Evolutionary conservation across 2,113 vertebrate genomes (phyloP), one percentile per base, ranked within the genome.

Genomic region (Chamaetylas fuelleborni): DNA sequence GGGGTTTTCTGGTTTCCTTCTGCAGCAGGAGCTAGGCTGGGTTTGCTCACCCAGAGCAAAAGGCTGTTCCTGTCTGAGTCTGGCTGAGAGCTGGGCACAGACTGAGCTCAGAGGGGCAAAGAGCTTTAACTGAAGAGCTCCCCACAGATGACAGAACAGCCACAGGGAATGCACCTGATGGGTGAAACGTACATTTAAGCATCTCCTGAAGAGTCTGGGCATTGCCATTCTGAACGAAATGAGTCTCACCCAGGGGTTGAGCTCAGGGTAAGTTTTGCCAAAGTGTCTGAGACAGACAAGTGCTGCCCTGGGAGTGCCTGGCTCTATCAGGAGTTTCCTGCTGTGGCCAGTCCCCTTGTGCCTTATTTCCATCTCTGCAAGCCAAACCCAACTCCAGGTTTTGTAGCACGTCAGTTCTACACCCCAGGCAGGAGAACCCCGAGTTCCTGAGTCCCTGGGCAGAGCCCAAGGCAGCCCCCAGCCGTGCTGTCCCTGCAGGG

Each of bases 401-500:
- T 17, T 19, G 12, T 54, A 9, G 1, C 25, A 8, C 45, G 5
- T 34, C 20, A 25, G 5, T 5, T n/a, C 78, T 11, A 12, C 24
- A 3, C 58, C 12, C 34, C 40, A 8, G 26, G 45, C 78, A 23
- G 72, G 43, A 58, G 2, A 28, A 22, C 47, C 7, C 29, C 5
- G 18, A 18, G 29, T 5, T 23, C 29, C 65, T 31, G 66, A 0
- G 40, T 3, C 40, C 71, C 67, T 8, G 29, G 60, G 72, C 28
- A 26, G 28, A 8, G 0, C 11, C 47, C 5, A 3, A 4, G 1
- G 31, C 18, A 25, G 15, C 6, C 56, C 56, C 2, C 8, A 69
- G 86, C 67, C 5, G 53, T 3, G 7, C n/a, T 18, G 54, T 17
- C 54, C 82, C 74, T 17, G 34, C 9, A 43, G 26, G 20, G 36